Percentiles rank a stretch among this genome's conserved stretches.
Evolutionary conservation across 2,113 vertebrate genomes (phyloP).

Genomic region (Xiphias gladius): DNA sequence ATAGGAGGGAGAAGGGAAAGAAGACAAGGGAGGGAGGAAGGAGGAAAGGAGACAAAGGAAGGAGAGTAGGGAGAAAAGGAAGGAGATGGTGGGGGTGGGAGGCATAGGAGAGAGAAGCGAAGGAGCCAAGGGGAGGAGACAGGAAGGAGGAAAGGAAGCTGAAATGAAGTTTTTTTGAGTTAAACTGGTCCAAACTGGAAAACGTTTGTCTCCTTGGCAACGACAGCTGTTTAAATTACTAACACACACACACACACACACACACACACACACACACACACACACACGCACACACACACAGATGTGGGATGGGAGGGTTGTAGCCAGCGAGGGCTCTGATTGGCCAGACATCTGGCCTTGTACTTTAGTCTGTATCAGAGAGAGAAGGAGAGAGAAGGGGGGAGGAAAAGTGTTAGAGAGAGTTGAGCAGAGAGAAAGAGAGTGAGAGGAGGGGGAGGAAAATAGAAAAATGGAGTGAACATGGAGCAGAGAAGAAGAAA

Average conservation of each 20-base stretch:
- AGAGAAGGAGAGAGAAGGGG: slow-evolving; percentile 3
- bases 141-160: not conserved
- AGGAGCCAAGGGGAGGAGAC: not conserved
- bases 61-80: not conserved
- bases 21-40: not conserved
- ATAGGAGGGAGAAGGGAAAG: not conserved
- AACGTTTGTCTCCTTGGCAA: slow-evolving; percentile 17
- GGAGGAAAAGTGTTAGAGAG: slow-evolving; percentile 26
- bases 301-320: slow-evolving; percentile 33
- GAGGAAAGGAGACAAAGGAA: not conserved
- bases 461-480: no score
- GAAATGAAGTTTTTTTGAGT: not conserved
- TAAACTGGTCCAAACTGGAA: slow-evolving; percentile 28
- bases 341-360: slow-evolving; percentile 74
- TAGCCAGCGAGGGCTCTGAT: slow-evolving; percentile 56
- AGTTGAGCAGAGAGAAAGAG: not conserved
- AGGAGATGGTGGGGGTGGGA: no score
- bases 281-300: slow-evolving; percentile 20
- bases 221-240: slow-evolving; percentile 29
- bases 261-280: slow-evolving; percentile 25
- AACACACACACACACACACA: slow-evolving; percentile 22
- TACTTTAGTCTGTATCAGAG: slow-evolving; percentile 75
- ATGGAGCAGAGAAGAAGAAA: not conserved
- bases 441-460: not conserved
- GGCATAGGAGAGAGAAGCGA: no score